Percentiles rank a stretch among this genome's conserved stretches.
Conservation (phyloP, 1,140 invertebrate genomes). For the Cryptotermes secundus region DNA sequence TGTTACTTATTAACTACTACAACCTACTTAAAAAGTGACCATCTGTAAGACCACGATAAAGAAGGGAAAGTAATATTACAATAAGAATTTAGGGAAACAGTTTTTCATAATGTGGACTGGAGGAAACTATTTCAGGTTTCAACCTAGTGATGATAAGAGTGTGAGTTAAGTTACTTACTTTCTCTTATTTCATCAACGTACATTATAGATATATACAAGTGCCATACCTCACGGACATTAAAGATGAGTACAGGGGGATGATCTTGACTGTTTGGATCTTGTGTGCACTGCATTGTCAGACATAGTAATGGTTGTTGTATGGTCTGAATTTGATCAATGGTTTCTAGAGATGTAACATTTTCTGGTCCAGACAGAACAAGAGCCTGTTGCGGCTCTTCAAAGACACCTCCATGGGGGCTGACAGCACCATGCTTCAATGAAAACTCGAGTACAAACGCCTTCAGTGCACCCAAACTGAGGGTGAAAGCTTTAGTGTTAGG, state of each 20-base stretch:
- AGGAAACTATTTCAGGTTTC: too few species aligned
- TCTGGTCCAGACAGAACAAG: constrained; percentile 60
- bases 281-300: constrained; percentile 57
- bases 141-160: too few species aligned
- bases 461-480: constrained; percentile 49
- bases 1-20: too few species aligned
- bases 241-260: constrained; percentile 59
- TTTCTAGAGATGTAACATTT: background rate
- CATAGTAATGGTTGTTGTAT: constrained; percentile 39
- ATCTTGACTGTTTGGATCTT: constrained; percentile 48
- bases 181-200: too few species aligned
- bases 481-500: constrained; percentile 47
- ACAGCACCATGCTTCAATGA: constrained; percentile 32
- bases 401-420: background rate
- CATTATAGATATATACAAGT: background rate
- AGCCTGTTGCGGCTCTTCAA: constrained; percentile 52
- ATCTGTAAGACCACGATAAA: too few species aligned
- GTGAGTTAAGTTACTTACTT: too few species aligned
- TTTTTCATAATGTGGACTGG: too few species aligned
- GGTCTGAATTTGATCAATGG: background rate
- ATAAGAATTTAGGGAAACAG: too few species aligned
- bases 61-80: too few species aligned
- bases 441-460: constrained; percentile 53
- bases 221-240: constrained; percentile 48
- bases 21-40: too few species aligned